phyloP scores from a whole-genome alignment of 2,113 vertebrate species.

The Dryoscopus gambensis region DNA sequence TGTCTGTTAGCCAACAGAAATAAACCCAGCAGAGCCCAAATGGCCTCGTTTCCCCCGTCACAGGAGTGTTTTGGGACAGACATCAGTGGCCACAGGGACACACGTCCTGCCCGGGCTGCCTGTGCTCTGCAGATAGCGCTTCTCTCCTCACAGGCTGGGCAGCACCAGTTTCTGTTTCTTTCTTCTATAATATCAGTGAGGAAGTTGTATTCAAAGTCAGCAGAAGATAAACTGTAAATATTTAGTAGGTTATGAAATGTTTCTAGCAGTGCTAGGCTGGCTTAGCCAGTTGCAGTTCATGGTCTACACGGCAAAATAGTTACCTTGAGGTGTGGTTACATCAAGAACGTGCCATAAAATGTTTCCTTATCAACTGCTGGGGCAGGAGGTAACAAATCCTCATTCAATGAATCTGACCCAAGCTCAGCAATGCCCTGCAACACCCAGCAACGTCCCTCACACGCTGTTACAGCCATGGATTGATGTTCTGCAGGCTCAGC shows the following conservation, averaged over 20 bases:
- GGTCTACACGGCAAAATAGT: not conserved
- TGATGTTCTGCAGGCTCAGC: not conserved
- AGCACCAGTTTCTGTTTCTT: not conserved
- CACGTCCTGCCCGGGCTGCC: not conserved
- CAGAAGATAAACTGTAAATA: not conserved
- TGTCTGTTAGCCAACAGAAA: not conserved
- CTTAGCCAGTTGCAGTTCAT: not conserved
- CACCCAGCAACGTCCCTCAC: not conserved
- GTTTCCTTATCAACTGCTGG: not conserved
- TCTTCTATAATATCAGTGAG: fast-evolving
- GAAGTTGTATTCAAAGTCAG: not conserved
- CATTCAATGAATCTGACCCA: not conserved
- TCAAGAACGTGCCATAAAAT: not conserved
- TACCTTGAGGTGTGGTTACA: not conserved
- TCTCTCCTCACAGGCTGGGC: not conserved
- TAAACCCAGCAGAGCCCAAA: not conserved
- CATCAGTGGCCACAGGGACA: not conserved
- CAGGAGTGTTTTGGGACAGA: not conserved
- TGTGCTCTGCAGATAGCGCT: not conserved
- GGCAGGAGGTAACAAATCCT: not conserved
- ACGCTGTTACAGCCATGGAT: no score
- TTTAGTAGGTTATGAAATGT: not conserved
- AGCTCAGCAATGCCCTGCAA: not conserved
- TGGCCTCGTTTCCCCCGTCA: not conserved
- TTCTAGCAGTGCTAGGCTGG: not conserved